phyloP scores from a whole-genome alignment of 1,140 invertebrate species.

The Eupristina koningsbergeri region DNA sequence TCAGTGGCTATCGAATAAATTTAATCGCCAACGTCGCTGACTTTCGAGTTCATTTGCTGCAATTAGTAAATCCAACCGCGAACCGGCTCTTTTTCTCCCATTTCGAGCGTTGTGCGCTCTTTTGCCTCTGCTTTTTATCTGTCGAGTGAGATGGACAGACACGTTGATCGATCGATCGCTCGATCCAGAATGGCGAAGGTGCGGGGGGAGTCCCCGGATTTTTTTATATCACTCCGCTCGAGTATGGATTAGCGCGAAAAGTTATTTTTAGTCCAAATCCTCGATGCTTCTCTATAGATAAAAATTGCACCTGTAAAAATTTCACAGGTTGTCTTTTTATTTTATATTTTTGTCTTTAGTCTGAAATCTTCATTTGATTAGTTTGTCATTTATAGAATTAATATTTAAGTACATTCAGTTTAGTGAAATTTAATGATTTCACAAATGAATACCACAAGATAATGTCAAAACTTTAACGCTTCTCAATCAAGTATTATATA shows the following conservation, averaged over 20 bases:
- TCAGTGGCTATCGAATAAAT: slow-evolving; percentile 33
- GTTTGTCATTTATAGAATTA: slow-evolving; percentile 5
- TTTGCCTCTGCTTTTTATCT: background rate
- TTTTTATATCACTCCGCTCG: too few relatives aligned
- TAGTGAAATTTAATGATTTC: too few relatives aligned
- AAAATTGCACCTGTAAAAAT: slow-evolving; percentile 27
- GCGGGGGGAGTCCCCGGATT: too few relatives aligned
- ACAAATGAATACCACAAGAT: too few relatives aligned
- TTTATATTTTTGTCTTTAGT: too few relatives aligned
- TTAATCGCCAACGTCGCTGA: background rate
- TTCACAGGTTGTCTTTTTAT: background rate
- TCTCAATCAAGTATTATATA: too few relatives aligned
- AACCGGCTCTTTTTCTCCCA: background rate
- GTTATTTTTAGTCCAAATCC: background rate
- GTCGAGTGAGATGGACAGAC: background rate
- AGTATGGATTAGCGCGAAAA: background rate
- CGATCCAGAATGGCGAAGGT: too few relatives aligned
- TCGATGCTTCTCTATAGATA: background rate
- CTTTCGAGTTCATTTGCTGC: slow-evolving; percentile 43
- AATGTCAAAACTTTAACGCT: too few relatives aligned
- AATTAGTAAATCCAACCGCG: slow-evolving; percentile 35
- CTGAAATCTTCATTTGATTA: background rate
- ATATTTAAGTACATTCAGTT: too few relatives aligned
- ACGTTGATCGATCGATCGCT: background rate
- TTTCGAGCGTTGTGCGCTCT: background rate